A percentile compares a stretch with the other conserved stretches of the same genome.
These are phyloP conservation scores for Fragum sueziense DNA, from an alignment of 2,888 invertebrate genomes.

Conservation along the genomic window DNA sequence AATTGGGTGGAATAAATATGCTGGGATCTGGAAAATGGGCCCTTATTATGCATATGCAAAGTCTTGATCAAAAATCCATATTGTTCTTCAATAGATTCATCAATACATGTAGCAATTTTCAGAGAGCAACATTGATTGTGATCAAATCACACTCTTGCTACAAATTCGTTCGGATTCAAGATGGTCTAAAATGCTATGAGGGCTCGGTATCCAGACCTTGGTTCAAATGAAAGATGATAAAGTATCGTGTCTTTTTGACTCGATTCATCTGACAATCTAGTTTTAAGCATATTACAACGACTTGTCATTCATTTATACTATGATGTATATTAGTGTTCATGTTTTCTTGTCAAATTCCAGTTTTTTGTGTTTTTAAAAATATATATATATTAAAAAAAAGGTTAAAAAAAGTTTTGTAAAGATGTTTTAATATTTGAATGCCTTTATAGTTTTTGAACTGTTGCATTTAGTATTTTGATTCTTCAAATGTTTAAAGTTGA, in stretches of 20 bases:
- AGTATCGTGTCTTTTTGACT: constrained; percentile 49
- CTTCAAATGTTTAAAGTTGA: constrained; percentile 64
- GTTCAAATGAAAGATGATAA: constrained; percentile 9
- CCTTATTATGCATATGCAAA: no score
- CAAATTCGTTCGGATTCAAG: no score
- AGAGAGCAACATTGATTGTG: no score
- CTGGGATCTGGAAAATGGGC: no score
- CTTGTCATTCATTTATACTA: constrained; percentile 65
- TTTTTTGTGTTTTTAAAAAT: constrained; percentile 67
- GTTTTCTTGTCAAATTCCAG: constrained; percentile 71
- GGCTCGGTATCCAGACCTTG: no score
- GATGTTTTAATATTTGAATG: constrained; percentile 71
- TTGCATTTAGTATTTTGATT: constrained; percentile 74
- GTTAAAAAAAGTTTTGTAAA: constrained; percentile 60
- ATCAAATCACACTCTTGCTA: no score
- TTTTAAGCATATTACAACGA: constrained; percentile 74
- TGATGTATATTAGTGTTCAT: constrained; percentile 71
- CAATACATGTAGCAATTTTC: no score
- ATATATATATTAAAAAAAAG: constrained; percentile 60
- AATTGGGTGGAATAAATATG: not conserved
- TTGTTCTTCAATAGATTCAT: no score
- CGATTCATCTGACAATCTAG: constrained; percentile 74
- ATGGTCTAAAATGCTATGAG: no score
- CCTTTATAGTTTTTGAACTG: constrained; percentile 73
- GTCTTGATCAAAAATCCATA: no score